Conservation (phyloP, 1,140 invertebrate species). For the Callitettix versicolor region DNA sequence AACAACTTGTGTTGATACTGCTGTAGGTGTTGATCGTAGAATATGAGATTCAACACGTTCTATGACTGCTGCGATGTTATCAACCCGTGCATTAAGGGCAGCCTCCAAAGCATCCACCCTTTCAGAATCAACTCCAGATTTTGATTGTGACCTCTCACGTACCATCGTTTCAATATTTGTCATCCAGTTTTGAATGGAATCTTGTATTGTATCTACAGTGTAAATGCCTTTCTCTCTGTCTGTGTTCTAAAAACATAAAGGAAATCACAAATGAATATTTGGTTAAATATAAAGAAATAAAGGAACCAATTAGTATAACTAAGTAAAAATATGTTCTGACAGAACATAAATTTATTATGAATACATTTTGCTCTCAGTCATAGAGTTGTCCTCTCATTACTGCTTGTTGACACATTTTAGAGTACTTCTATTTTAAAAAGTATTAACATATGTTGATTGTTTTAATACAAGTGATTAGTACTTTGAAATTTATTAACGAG, state of each 20-base stretch:
- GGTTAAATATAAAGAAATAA: no score
- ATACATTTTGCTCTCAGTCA: no score
- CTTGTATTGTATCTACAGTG: slow-evolving; percentile 50
- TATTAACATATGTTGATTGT: no score
- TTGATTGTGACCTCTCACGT: slow-evolving; percentile 2
- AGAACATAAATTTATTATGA: slow-evolving; percentile 6
- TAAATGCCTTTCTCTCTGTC: slow-evolving; percentile 56
- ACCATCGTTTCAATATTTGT: slow-evolving; percentile 21
- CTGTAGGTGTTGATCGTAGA: slow-evolving; percentile 2
- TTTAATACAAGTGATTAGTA: no score
- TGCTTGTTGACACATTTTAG: no score
- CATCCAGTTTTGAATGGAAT: slow-evolving; percentile 43
- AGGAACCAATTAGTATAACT: no score
- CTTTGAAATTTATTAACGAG: no score
- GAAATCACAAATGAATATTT: no score
- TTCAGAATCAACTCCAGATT: background rate
- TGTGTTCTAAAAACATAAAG: slow-evolving; percentile 50
- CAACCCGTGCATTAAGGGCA: slow-evolving; percentile 15
- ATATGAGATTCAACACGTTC: slow-evolving; percentile 16
- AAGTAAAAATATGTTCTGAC: no score
- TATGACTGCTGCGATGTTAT: slow-evolving; percentile 11
- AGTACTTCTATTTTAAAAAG: no score
- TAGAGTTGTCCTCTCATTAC: no score
- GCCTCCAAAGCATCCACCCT: slow-evolving; percentile 11
- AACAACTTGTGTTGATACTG: background rate